Evolutionary conservation across 2,888 invertebrate species (phyloP).

Genomic region (Cartodere bifasciata): DNA sequence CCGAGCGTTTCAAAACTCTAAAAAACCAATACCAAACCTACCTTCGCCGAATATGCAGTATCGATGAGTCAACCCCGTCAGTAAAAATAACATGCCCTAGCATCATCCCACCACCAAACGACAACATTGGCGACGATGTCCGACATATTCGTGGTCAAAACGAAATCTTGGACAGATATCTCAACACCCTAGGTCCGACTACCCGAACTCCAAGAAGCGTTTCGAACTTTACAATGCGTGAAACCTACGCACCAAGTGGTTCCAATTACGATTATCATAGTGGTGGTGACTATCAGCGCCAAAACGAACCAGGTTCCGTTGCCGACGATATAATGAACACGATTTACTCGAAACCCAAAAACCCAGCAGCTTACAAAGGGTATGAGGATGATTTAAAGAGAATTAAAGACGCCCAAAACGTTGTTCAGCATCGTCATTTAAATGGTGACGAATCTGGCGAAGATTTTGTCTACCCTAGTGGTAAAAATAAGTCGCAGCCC

Average conservation of each 20-base stretch:
- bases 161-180: constrained; percentile 21
- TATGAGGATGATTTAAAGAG: constrained; percentile 2
- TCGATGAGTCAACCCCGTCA: constrained; percentile 1
- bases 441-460: too few relatives aligned
- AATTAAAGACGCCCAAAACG: constrained; percentile 4
- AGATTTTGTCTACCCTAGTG: too few relatives aligned
- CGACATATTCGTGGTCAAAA: constrained; percentile 16
- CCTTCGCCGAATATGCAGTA: constrained; percentile 17
- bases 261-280: background rate
- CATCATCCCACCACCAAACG: background rate
- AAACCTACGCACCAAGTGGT: background rate
- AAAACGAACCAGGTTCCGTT: constrained; percentile 20
- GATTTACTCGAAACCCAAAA: constrained; percentile 11
- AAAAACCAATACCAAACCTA: constrained; percentile 27
- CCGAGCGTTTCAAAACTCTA: constrained; percentile 43
- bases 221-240: background rate
- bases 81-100: background rate
- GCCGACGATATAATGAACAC: constrained; percentile 26
- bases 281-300: constrained; percentile 9
- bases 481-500: too few relatives aligned
- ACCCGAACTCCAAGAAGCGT: constrained; percentile 1
- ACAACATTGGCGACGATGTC: too few relatives aligned
- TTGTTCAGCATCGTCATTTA: too few relatives aligned
- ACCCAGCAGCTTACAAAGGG: constrained; percentile 1
- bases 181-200: too few relatives aligned